These are phyloP conservation scores for Tenrec ecaudatus DNA, from an alignment of 2,113 vertebrate genomes.

Conservation along the genomic window DNA sequence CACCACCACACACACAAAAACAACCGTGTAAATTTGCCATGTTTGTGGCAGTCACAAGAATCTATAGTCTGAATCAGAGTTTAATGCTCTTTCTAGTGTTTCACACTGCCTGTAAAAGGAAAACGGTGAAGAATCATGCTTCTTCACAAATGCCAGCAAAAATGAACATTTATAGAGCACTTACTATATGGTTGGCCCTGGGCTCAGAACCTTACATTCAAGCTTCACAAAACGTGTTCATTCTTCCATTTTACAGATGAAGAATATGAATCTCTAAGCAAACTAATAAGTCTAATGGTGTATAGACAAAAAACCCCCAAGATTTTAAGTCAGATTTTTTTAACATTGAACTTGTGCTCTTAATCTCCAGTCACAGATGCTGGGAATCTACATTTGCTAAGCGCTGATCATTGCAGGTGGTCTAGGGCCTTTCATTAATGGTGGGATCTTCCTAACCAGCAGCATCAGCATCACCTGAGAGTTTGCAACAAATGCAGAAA, in stretches of 20 bases:
- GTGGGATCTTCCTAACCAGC: not conserved
- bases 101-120: not conserved
- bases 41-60: not conserved
- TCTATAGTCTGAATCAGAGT: not conserved
- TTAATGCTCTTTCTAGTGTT: not conserved
- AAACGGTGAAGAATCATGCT: not conserved
- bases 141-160: not conserved
- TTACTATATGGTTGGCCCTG: not conserved
- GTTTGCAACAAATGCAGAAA: not conserved
- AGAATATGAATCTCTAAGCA: not conserved
- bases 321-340: not conserved
- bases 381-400: not conserved
- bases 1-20: too few species aligned
- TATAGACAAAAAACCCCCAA: not conserved
- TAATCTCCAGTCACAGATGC: not conserved
- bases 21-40: not conserved
- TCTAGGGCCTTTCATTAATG: not conserved
- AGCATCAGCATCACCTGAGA: not conserved
- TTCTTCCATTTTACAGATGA: not conserved
- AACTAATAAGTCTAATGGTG: not conserved
- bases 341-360: not conserved
- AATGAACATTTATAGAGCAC: not conserved
- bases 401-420: not conserved
- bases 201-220: not conserved
- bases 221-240: not conserved